A percentile compares a stretch with the other conserved stretches of the same genome.
phyloP scores from a whole-genome alignment of 1,140 invertebrate species.

The Brachionus manjavacas region DNA sequence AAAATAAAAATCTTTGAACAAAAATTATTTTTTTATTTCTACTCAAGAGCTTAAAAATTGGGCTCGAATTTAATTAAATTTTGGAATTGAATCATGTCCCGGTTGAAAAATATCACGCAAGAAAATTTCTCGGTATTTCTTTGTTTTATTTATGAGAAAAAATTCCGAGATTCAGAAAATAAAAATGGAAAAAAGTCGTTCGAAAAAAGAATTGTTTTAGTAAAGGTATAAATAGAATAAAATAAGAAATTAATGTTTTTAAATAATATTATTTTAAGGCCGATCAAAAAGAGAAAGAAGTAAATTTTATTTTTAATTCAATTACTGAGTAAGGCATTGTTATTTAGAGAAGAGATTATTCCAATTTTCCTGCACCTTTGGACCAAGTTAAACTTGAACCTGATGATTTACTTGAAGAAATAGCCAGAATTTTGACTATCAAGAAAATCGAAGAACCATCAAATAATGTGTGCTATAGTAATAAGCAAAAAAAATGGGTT shows the following conservation, averaged over 20 bases:
- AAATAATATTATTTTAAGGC: background rate
- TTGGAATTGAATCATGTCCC: background rate
- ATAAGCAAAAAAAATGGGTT: slow-evolving; percentile 50
- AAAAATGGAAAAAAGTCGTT: background rate
- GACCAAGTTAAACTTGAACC: background rate
- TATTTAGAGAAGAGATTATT: background rate
- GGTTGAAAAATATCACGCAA: background rate
- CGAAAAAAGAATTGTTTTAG: background rate
- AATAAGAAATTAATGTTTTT: background rate
- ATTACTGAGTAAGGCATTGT: background rate
- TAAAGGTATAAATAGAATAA: background rate
- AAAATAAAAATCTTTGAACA: too few relatives aligned
- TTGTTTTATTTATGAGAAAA: background rate
- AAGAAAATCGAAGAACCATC: slow-evolving; percentile 66
- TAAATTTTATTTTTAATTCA: background rate
- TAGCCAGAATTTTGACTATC: slow-evolving; percentile 68
- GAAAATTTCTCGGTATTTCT: background rate
- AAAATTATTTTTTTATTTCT: too few relatives aligned
- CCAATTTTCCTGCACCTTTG: background rate
- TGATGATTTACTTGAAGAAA: slow-evolving; percentile 72
- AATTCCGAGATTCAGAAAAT: background rate
- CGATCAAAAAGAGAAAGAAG: background rate
- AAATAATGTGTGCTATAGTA: slow-evolving; percentile 57
- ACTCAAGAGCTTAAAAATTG: background rate
- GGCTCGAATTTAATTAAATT: background rate